A percentile compares a stretch with the other conserved stretches of the same genome.
Evolutionary conservation across 2,888 invertebrate genomes (phyloP).

Genomic region (Sminthurinus aureus): DNA sequence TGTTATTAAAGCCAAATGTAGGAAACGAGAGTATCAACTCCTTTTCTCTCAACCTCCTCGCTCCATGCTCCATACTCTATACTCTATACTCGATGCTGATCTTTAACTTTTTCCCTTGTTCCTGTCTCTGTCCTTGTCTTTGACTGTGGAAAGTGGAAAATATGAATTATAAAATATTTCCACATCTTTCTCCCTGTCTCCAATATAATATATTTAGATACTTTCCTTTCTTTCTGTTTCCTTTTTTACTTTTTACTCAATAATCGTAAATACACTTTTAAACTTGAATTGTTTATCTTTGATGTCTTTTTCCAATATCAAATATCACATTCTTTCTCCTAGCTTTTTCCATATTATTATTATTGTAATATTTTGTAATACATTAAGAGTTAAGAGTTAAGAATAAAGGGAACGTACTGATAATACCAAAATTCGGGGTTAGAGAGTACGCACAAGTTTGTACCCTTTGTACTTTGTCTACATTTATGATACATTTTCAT

Average conservation of each 20-base stretch:
- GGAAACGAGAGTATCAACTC: no score
- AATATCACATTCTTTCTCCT: slow-evolving; percentile 17
- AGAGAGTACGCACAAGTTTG: no score
- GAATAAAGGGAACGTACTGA: no score
- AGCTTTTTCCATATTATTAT: background rate
- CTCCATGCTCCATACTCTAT: slow-evolving; percentile 10
- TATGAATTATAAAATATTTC: background rate
- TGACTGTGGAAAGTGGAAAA: background rate
- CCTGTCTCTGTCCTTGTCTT: background rate
- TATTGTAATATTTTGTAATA: background rate
- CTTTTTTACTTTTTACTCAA: slow-evolving; percentile 15
- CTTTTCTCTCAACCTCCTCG: slow-evolving; percentile 8
- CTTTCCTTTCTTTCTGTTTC: background rate
- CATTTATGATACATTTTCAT: no score
- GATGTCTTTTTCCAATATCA: slow-evolving; percentile 28
- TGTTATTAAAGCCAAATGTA: no score
- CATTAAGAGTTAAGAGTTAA: no score
- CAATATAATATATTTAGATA: slow-evolving; percentile 4
- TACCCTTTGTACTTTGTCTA: no score
- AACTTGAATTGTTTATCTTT: slow-evolving; percentile 41
- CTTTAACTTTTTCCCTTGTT: background rate
- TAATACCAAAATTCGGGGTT: no score
- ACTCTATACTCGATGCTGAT: background rate
- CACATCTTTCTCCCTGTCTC: background rate
- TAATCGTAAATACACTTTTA: slow-evolving; percentile 37